phyloP scores from a whole-genome alignment of 2,113 vertebrate genomes.

The Rhagologus leucostigma region DNA sequence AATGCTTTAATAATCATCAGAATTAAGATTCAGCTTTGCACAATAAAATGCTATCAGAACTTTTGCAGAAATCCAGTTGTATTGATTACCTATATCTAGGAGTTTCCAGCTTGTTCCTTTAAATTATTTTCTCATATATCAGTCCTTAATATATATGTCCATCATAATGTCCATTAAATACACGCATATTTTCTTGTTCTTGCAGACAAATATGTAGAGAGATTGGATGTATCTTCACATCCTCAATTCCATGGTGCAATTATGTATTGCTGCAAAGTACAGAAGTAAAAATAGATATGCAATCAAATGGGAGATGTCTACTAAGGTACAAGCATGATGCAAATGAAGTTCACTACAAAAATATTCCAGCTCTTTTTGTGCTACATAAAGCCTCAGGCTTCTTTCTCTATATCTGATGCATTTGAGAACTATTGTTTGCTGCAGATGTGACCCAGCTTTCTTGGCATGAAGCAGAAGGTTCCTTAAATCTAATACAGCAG shows the following conservation, averaged over 20 bases:
- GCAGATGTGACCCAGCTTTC: slow-evolving; percentile 1
- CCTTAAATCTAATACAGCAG: not conserved
- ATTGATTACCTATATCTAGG: not conserved
- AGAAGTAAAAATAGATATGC: not conserved
- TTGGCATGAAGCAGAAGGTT: not conserved
- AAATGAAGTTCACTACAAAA: slow-evolving; percentile 4
- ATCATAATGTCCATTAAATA: not conserved
- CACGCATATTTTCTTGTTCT: not conserved
- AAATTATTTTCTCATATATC: not conserved
- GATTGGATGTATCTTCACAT: not conserved
- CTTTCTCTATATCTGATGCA: not conserved
- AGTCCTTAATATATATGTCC: not conserved
- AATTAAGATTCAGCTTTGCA: not conserved
- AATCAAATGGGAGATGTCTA: not conserved
- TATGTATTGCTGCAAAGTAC: not conserved
- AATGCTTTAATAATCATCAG: not conserved
- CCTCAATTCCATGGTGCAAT: not conserved
- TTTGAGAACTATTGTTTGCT: not conserved
- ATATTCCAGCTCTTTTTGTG: not conserved
- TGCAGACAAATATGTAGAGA: not conserved
- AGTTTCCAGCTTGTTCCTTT: not conserved
- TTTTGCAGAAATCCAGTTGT: not conserved
- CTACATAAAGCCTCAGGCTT: not conserved
- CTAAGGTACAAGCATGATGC: not conserved
- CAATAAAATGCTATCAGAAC: not conserved